These are phyloP conservation scores for Nasonia giraulti DNA, from an alignment of 1,140 invertebrate genomes.

Conservation along the genomic window DNA sequence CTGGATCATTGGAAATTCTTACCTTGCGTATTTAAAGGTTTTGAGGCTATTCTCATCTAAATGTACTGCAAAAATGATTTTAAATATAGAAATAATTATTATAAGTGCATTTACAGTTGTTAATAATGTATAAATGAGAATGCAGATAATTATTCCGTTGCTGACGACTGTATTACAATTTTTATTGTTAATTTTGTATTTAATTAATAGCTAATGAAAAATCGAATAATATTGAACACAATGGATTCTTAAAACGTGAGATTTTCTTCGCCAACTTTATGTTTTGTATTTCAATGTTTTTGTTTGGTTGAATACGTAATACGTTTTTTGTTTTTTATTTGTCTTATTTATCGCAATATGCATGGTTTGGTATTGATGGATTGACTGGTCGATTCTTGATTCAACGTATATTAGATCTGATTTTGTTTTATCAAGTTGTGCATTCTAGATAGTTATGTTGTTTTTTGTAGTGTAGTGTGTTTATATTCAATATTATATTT, in stretches of 20 bases:
- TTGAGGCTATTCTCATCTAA: too few species aligned
- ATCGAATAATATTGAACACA: slow-evolving; percentile 19
- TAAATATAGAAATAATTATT: too few species aligned
- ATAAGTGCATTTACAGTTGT: too few species aligned
- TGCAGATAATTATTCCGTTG: too few species aligned
- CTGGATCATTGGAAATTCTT: too few species aligned
- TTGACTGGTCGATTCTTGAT: neutral
- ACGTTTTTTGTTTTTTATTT: slow-evolving; percentile 22
- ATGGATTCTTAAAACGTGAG: slow-evolving; percentile 30
- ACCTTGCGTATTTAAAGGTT: too few species aligned
- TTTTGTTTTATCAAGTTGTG: slow-evolving; percentile 1
- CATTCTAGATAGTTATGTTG: neutral
- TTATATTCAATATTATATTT: too few species aligned
- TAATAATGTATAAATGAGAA: too few species aligned
- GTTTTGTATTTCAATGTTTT: slow-evolving; percentile 18
- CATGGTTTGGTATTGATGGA: slow-evolving; percentile 18
- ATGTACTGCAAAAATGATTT: too few species aligned
- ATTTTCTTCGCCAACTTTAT: neutral
- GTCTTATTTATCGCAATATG: neutral
- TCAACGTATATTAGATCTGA: neutral
- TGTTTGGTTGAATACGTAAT: neutral
- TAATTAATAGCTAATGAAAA: neutral
- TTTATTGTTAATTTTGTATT: neutral
- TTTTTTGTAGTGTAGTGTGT: neutral
- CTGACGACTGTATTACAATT: too few species aligned